Percentiles rank a stretch among this genome's conserved stretches.
These are phyloP conservation scores for Eristalis arbustorum DNA, from an alignment of 2,888 invertebrate genomes.

Conservation along the genomic window DNA sequence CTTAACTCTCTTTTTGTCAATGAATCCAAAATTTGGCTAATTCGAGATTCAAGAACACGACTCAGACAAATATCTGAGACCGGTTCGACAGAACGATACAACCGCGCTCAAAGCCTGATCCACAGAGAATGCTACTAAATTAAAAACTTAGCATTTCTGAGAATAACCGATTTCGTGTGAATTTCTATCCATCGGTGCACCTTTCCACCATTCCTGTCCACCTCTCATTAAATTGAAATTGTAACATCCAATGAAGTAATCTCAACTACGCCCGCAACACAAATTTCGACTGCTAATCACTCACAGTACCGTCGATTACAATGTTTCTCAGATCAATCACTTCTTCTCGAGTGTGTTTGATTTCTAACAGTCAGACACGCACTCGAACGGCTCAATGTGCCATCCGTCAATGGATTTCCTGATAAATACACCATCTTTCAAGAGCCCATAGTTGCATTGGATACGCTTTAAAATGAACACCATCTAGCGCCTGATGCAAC, in stretches of 20 bases:
- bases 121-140: too few relatives aligned
- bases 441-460: neutral
- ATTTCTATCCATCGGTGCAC: too few relatives aligned
- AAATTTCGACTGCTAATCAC: neutral
- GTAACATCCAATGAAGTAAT: neutral
- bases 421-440: neutral
- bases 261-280: neutral
- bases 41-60: too few relatives aligned
- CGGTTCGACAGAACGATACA: too few relatives aligned
- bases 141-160: too few relatives aligned
- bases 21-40: too few relatives aligned
- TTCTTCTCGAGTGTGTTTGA: neutral
- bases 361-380: neutral
- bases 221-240: too few relatives aligned
- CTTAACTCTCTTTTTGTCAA: too few relatives aligned
- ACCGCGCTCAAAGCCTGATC: too few relatives aligned
- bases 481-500: conserved; percentile 23
- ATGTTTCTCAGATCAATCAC: neutral
- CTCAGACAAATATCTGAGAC: too few relatives aligned
- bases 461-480: neutral
- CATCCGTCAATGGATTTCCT: neutral
- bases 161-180: too few relatives aligned
- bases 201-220: too few relatives aligned
- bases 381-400: neutral
- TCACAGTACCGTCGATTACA: neutral